phyloP scores from a whole-genome alignment of 2,113 vertebrate genomes.

The Irena cyanogastra region DNA sequence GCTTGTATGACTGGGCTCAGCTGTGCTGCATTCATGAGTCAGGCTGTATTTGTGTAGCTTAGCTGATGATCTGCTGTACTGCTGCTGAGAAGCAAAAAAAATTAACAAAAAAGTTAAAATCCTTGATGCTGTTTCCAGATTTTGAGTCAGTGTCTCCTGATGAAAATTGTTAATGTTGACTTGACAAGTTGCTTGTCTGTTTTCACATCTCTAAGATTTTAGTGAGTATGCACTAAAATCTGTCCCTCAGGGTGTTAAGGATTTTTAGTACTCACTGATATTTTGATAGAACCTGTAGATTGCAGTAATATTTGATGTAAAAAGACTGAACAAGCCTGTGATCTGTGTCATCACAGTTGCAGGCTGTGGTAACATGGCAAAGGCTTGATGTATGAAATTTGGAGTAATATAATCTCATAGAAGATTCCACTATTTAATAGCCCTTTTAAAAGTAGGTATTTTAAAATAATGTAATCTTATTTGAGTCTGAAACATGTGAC shows the following conservation, averaged over 20 bases:
- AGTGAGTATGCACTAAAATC: background rate
- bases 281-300: background rate
- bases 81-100: background rate
- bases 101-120: background rate
- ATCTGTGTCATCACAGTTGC: background rate
- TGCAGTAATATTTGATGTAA: background rate
- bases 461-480: background rate
- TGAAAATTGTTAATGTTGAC: background rate
- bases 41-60: background rate
- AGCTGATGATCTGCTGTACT: background rate
- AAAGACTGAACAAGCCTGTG: background rate
- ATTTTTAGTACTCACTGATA: background rate
- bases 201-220: background rate
- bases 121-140: background rate
- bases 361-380: background rate
- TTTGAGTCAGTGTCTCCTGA: background rate
- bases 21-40: background rate
- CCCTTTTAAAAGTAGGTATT: background rate
- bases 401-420: background rate
- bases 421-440: background rate
- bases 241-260: background rate
- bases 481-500: background rate
- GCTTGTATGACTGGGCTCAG: background rate
- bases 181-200: background rate
- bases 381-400: background rate